phyloP scores from a whole-genome alignment of 2,888 invertebrate genomes.

The Eilema sororculum region DNA sequence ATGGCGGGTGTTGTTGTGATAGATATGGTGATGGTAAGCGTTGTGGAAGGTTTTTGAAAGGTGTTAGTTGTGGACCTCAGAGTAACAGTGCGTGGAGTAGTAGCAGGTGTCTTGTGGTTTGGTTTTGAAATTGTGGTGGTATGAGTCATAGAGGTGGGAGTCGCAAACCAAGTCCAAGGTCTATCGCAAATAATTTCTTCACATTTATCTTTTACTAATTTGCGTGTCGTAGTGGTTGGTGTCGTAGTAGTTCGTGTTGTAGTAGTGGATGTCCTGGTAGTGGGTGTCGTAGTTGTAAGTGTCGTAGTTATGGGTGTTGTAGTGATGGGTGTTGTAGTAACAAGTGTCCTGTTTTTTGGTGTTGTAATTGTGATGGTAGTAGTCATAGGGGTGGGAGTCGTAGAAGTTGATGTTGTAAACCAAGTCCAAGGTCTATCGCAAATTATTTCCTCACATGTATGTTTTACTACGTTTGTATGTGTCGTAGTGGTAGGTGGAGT shows the following conservation, averaged over 20 bases:
- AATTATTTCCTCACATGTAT: no score
- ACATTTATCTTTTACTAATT: no score
- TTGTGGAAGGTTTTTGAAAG: not conserved
- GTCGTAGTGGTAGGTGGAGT: not conserved
- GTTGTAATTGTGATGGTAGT: not conserved
- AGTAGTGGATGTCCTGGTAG: not conserved
- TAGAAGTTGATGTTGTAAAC: not conserved
- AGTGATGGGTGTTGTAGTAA: not conserved
- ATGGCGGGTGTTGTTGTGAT: not conserved
- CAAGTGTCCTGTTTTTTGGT: not conserved
- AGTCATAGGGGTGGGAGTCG: not conserved
- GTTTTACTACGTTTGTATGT: not conserved
- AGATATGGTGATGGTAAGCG: not conserved
- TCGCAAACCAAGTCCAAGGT: conserved; percentile 2
- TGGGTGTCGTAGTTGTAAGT: not conserved
- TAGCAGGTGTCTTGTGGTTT: not conserved
- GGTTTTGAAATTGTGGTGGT: not conserved
- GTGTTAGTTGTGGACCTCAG: no score
- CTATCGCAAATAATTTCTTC: not conserved
- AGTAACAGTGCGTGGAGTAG: not conserved
- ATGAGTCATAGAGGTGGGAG: not conserved
- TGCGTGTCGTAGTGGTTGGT: not conserved
- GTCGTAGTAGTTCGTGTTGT: not conserved
- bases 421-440: no score
- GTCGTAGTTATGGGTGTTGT: not conserved